These are phyloP conservation scores for Rugalucina vietnamica DNA, from an alignment of 2,888 invertebrate genomes.

Conservation along the genomic window DNA sequence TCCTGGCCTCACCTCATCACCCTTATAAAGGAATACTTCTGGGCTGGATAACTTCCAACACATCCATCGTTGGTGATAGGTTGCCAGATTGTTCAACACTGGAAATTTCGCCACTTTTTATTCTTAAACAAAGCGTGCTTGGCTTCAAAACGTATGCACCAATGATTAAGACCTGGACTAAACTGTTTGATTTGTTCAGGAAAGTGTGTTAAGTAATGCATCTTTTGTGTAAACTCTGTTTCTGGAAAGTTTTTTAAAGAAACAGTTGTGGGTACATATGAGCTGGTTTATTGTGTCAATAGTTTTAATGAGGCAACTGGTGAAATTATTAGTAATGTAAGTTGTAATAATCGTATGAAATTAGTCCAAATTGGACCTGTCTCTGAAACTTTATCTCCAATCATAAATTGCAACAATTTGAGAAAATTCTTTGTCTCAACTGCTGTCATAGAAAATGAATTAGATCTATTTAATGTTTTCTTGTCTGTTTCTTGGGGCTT, in stretches of 20 bases:
- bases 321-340: slow-evolving; percentile 16
- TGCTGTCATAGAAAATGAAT: slow-evolving; percentile 27
- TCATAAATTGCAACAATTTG: slow-evolving; percentile 31
- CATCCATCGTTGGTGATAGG: slow-evolving; percentile 55
- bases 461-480: slow-evolving; percentile 6
- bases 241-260: slow-evolving; percentile 44
- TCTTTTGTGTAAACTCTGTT: slow-evolving; percentile 45
- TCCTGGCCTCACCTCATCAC: slow-evolving; percentile 34
- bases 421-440: slow-evolving; percentile 22
- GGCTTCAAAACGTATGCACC: slow-evolving; percentile 63
- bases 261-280: not conserved
- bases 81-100: slow-evolving; percentile 43
- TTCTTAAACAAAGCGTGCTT: slow-evolving; percentile 60
- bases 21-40: slow-evolving; percentile 34
- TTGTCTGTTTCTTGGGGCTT: slow-evolving; percentile 29
- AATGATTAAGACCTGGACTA: slow-evolving; percentile 61
- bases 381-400: slow-evolving; percentile 33
- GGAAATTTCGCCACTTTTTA: slow-evolving; percentile 48
- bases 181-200: slow-evolving; percentile 55
- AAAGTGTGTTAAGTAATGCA: slow-evolving; percentile 59
- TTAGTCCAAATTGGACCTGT: slow-evolving; percentile 36
- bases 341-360: slow-evolving; percentile 32
- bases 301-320: slow-evolving; percentile 21
- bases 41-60: slow-evolving; percentile 30
- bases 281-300: not conserved